These are phyloP conservation scores for Muscina levida DNA, from an alignment of 2,888 invertebrate species.

Conservation along the genomic window DNA sequence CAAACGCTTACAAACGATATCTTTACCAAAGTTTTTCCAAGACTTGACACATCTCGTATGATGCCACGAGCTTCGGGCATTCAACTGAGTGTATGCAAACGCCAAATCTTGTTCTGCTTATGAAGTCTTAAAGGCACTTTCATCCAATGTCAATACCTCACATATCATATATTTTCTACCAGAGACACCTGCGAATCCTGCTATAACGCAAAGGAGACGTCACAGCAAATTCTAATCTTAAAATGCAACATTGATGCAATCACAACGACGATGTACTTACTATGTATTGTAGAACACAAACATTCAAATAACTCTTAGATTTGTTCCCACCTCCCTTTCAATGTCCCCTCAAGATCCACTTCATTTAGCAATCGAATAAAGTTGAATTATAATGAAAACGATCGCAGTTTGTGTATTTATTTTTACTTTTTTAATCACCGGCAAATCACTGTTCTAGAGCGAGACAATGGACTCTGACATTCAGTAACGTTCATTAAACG, in stretches of 20 bases:
- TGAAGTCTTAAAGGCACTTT: constrained; percentile 44
- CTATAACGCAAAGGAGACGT: neutral
- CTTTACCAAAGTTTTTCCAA: constrained; percentile 64
- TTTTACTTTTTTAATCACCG: neutral
- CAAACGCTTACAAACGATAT: constrained; percentile 63
- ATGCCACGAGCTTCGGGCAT: constrained; percentile 43
- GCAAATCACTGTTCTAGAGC: no score
- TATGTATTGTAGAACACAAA: constrained; percentile 28
- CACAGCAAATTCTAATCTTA: neutral
- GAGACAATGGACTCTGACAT: no score
- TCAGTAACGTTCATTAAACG: neutral
- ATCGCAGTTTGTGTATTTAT: constrained; percentile 8
- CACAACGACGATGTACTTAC: constrained; percentile 19
- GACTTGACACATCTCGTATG: constrained; percentile 51
- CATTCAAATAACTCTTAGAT: constrained; percentile 8
- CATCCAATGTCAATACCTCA: constrained; percentile 50
- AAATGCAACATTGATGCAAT: constrained; percentile 31
- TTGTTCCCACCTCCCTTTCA: neutral
- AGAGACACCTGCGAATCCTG: neutral
- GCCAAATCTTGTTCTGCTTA: constrained; percentile 37
- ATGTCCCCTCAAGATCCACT: neutral
- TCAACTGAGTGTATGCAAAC: constrained; percentile 27
- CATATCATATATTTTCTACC: neutral
- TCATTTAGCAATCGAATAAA: constrained; percentile 32
- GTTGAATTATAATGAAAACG: neutral